Percentiles rank a stretch among this genome's conserved stretches.
phyloP scores from a whole-genome alignment of 2,888 invertebrate genomes.

The Chloroclystis v-ata region DNA sequence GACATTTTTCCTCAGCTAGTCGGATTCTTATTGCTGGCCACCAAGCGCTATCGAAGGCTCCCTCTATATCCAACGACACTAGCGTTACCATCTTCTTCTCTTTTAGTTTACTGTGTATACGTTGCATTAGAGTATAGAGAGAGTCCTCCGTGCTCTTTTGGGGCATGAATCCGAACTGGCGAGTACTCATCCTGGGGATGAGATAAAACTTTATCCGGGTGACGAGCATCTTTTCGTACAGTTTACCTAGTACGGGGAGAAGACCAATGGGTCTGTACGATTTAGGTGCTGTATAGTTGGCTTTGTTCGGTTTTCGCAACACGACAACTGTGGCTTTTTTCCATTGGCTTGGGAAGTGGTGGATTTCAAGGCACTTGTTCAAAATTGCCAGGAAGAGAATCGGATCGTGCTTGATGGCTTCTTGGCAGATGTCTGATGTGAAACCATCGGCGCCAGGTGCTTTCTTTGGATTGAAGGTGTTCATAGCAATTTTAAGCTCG shows the following conservation, averaged over 20 bases:
- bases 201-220: not conserved
- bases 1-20: not conserved
- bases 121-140: not conserved
- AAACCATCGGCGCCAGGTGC: not conserved
- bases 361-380: no score
- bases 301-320: no score
- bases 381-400: no score
- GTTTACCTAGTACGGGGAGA: no score
- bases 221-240: not conserved
- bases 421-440: no score
- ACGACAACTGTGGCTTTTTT: no score
- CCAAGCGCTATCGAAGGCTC: not conserved
- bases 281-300: no score
- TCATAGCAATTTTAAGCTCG: no score
- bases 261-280: no score
- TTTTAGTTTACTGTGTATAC: not conserved
- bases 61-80: slow-evolving; percentile 1
- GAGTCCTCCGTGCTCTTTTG: not conserved
- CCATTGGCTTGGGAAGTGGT: no score
- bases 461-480: not conserved
- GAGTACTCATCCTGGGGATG: not conserved
- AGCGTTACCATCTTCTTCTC: not conserved
- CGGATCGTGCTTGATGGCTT: no score
- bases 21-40: not conserved
- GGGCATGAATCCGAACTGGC: not conserved